Evolutionary conservation across 2,797 vertebrate genomes (phyloP).

Genomic region (Falco rusticolus): DNA sequence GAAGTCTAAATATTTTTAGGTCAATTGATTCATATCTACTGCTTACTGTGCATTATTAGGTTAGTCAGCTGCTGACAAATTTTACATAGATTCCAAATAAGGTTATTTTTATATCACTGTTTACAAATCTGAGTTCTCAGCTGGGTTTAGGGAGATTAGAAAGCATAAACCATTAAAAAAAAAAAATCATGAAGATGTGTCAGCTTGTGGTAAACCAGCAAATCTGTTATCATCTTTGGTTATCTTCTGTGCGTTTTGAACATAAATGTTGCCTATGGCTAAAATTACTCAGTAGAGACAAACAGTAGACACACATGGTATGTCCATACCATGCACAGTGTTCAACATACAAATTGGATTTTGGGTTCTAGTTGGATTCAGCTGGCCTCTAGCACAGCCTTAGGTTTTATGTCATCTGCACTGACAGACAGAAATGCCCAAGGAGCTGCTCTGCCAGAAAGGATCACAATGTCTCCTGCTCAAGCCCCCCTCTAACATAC

Average conservation of each 20-base stretch:
- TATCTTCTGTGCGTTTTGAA: constrained; percentile 8
- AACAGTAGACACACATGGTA: neutral
- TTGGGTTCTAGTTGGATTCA: neutral
- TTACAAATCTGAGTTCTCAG: constrained; percentile 38
- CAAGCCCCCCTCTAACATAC: neutral
- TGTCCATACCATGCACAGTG: neutral
- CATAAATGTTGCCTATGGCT: constrained; percentile 36
- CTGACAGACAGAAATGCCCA: constrained; percentile 2
- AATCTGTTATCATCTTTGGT: constrained; percentile 23
- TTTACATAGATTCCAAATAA: constrained; percentile 32
- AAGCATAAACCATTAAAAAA: neutral
- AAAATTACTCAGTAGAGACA: constrained; percentile 30
- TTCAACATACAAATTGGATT: neutral
- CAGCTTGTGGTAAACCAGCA: constrained; percentile 35
- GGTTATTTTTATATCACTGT: constrained; percentile 52
- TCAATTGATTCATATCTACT: constrained; percentile 30
- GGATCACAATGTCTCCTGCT: neutral
- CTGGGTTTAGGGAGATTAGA: constrained; percentile 4
- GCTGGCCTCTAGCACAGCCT: constrained; percentile 9
- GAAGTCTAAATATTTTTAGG: constrained; percentile 37
- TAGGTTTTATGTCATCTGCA: neutral
- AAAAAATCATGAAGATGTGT: neutral
- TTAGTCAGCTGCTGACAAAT: constrained; percentile 34
- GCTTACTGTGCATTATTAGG: constrained; percentile 25
- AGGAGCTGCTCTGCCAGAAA: neutral